Conservation (phyloP, 1,140 invertebrate species). For the Solen grandis region DNA sequence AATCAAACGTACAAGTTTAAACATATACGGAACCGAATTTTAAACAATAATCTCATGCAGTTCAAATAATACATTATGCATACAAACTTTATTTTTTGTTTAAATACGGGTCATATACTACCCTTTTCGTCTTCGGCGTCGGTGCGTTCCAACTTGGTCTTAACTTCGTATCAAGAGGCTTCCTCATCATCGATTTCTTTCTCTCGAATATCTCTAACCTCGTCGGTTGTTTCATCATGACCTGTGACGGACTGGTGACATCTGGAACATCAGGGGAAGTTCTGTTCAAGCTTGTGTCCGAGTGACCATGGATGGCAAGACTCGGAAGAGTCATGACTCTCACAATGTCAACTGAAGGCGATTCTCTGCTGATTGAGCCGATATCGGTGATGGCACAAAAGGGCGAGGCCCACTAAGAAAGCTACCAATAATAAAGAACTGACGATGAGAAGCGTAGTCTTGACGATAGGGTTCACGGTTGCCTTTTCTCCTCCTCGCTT, state of each 20-base stretch:
- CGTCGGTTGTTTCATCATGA: neutral
- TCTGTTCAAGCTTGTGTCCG: conserved; percentile 26
- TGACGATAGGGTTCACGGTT: neutral
- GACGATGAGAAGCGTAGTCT: neutral
- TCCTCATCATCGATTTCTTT: neutral
- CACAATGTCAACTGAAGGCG: neutral
- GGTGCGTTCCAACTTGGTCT: conserved; percentile 39
- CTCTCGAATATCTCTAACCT: neutral
- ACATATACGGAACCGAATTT: too few species aligned
- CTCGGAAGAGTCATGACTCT: neutral
- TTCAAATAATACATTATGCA: too few species aligned
- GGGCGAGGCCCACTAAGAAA: neutral
- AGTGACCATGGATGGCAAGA: conserved; percentile 28
- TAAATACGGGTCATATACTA: conserved; percentile 5
- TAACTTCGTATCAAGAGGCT: conserved; percentile 18
- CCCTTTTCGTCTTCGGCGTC: neutral
- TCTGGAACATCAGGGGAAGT: neutral
- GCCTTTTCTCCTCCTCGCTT: neutral
- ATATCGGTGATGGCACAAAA: neutral
- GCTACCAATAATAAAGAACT: neutral
- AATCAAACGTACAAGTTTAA: too few species aligned
- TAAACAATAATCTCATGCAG: too few species aligned
- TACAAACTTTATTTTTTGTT: too few species aligned
- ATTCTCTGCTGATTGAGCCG: neutral
- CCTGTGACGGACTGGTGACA: conserved; percentile 26